Evolutionary conservation across 2,888 invertebrate genomes (phyloP).

Genomic region (Coecobrya sp.): DNA sequence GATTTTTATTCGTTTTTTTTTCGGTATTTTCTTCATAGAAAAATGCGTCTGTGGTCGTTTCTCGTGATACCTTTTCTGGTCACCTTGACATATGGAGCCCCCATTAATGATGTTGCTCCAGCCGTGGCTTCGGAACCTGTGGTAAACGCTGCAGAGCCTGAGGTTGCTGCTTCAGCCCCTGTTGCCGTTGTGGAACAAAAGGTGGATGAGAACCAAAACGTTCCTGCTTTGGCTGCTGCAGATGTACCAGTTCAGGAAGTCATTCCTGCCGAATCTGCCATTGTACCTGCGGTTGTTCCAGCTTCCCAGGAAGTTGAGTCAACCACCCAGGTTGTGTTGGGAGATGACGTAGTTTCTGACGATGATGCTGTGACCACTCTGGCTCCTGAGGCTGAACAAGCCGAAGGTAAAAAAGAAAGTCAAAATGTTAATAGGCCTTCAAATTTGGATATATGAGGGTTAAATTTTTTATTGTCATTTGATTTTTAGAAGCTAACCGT

Average conservation of each 20-base stretch:
- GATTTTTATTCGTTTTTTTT: not conserved
- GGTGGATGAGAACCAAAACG: conserved; percentile 29
- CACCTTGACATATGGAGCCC: conserved; percentile 84
- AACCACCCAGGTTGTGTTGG: conserved; percentile 12
- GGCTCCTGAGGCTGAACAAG: conserved; percentile 63
- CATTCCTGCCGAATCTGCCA: conserved; percentile 40
- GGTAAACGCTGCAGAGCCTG: conserved; percentile 42
- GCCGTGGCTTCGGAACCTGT: conserved; percentile 26
- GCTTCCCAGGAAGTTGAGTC: conserved; percentile 42
- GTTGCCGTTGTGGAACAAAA: conserved; percentile 34
- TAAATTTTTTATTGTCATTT: not conserved
- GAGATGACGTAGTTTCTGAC: too few species aligned
- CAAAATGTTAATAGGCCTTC: too few species aligned
- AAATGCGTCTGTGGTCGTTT: conserved; percentile 86
- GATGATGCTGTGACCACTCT: conserved; percentile 56
- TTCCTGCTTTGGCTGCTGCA: conserved; percentile 64
- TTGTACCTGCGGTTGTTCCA: conserved; percentile 29
- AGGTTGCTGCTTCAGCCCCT: conserved; percentile 55
- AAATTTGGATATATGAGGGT: not conserved
- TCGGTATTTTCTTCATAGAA: conserved; percentile 67
- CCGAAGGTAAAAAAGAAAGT: conserved; percentile 35
- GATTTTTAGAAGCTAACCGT: conserved; percentile 66
- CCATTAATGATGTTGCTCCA: conserved; percentile 73
- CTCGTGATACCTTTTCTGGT: conserved; percentile 84
- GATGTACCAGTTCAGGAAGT: conserved; percentile 37